Evolutionary conservation across 2,113 vertebrate genomes (phyloP).

Genomic region (Callopanchax toddi): DNA sequence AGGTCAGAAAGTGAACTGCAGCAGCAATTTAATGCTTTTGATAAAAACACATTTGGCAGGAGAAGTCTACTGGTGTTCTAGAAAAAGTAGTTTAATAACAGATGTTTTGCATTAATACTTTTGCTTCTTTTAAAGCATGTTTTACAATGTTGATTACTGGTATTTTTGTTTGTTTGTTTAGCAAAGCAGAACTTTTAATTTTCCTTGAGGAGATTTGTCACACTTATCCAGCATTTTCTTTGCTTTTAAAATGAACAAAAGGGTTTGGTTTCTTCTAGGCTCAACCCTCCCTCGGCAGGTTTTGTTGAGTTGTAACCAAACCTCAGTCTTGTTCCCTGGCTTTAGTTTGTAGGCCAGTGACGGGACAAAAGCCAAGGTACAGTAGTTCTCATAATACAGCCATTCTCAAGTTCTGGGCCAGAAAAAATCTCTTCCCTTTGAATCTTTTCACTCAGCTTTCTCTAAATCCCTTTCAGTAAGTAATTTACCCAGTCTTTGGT

Average conservation of each 20-base stretch:
- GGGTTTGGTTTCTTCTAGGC: slow-evolving; percentile 50
- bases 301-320: slow-evolving; percentile 67
- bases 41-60: not conserved
- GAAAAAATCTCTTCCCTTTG: not conserved
- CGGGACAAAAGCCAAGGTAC: slow-evolving; percentile 24
- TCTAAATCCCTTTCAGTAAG: not conserved
- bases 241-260: slow-evolving; percentile 28
- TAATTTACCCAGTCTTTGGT: not conserved
- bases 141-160: too few relatives aligned
- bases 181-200: not conserved
- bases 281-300: slow-evolving; percentile 28
- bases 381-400: slow-evolving; percentile 3
- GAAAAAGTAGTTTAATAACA: too few relatives aligned
- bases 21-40: not conserved
- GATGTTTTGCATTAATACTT: too few relatives aligned
- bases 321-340: slow-evolving; percentile 27
- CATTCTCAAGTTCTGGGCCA: slow-evolving; percentile 12
- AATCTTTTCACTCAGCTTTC: slow-evolving; percentile 2
- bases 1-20: slow-evolving; percentile 12
- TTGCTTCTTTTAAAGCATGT: too few relatives aligned
- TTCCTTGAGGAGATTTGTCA: not conserved
- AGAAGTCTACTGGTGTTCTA: too few relatives aligned
- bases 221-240: slow-evolving; percentile 24
- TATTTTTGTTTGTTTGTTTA: too few relatives aligned
- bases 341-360: too few relatives aligned